Conservation (phyloP, 2,113 vertebrate genomes). For the Bagarius yarrelli region DNA sequence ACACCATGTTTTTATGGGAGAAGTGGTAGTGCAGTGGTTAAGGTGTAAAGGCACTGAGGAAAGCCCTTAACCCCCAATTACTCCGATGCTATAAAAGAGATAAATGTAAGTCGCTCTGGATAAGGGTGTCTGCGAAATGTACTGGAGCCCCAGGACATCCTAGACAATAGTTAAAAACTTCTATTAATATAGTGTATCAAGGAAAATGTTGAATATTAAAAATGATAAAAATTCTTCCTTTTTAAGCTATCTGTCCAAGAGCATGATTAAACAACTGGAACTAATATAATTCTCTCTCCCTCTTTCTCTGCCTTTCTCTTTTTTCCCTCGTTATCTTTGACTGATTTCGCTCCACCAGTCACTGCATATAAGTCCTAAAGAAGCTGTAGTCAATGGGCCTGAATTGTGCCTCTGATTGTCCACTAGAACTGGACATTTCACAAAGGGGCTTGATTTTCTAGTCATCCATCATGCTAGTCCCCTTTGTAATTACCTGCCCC, state of each 20-base stretch:
- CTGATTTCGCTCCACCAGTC: slow-evolving; percentile 31
- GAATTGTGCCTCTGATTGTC: slow-evolving; percentile 72
- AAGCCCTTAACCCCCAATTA: too few relatives aligned
- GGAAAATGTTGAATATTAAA: too few relatives aligned
- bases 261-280: background rate
- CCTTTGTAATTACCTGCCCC: slow-evolving; percentile 16
- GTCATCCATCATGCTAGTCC: slow-evolving; percentile 63
- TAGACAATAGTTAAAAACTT: too few relatives aligned
- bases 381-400: slow-evolving; percentile 64
- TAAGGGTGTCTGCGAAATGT: too few relatives aligned
- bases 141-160: too few relatives aligned
- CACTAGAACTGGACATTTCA: slow-evolving; percentile 66
- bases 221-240: too few relatives aligned
- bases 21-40: too few relatives aligned
- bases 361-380: slow-evolving; percentile 57
- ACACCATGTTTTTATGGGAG: too few relatives aligned
- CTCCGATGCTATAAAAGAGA: too few relatives aligned
- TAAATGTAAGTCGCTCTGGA: too few relatives aligned
- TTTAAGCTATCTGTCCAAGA: background rate
- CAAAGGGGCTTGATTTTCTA: slow-evolving; percentile 73
- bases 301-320: background rate
- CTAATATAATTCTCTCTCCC: background rate
- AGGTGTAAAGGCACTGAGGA: too few relatives aligned
- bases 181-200: too few relatives aligned
- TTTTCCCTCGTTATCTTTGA: slow-evolving; percentile 36